Percentiles rank a stretch among this genome's conserved stretches.
phyloP scores from a whole-genome alignment of 2,113 vertebrate species.

The Pogona vitticeps region DNA sequence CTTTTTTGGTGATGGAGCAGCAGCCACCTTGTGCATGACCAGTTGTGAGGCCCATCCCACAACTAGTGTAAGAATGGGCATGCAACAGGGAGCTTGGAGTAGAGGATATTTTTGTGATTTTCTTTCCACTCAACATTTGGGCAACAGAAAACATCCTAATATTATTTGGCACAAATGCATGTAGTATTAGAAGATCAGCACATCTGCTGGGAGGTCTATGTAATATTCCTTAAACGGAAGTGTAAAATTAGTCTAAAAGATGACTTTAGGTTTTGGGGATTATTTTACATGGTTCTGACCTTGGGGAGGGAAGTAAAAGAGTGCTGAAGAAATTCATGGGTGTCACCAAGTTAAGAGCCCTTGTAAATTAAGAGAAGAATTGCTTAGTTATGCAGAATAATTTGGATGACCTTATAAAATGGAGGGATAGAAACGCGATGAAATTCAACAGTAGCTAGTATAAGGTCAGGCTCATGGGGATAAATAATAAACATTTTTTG shows the following conservation, averaged over 20 bases:
- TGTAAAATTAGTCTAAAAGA: neutral
- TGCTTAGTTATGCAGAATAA: slow-evolving; percentile 3
- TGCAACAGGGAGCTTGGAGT: no score
- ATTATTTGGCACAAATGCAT: no score
- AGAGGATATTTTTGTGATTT: no score
- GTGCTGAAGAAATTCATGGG: neutral
- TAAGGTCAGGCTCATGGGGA: neutral
- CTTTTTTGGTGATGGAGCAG: no score
- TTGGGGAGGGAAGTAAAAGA: neutral
- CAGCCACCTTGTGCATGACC: no score
- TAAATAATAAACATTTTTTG: slow-evolving; percentile 2
- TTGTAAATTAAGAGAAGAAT: neutral
- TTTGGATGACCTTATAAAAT: slow-evolving; percentile 18
- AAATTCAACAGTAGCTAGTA: neutral
- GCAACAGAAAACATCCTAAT: no score
- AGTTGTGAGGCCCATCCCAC: no score
- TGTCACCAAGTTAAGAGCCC: neutral
- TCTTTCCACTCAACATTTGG: no score
- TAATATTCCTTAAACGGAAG: neutral
- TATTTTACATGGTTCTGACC: neutral
- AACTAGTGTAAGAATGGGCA: no score
- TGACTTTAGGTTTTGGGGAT: neutral
- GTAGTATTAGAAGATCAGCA: no score
- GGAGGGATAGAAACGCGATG: neutral
- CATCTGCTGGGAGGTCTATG: neutral